Evolutionary conservation across 1,140 invertebrate genomes (phyloP).

Genomic region (Seison nebaliae): DNA sequence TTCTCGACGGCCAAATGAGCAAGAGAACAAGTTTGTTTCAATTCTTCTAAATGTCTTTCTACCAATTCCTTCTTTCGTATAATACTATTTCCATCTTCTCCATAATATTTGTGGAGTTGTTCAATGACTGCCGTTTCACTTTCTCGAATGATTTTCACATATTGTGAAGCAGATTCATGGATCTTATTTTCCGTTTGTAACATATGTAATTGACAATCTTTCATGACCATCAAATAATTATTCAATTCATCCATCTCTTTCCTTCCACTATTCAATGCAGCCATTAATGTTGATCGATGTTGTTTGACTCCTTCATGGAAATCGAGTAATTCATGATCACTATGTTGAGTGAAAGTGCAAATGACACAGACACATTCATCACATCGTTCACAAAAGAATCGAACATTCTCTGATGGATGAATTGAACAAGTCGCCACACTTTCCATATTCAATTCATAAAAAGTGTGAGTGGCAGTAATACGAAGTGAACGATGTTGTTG

Average conservation of each 20-base stretch:
- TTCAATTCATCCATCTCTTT: constrained; percentile 15
- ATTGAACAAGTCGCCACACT: constrained; percentile 30
- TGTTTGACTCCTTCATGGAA: constrained; percentile 26
- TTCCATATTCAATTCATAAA: constrained; percentile 30
- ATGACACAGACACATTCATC: constrained; percentile 28
- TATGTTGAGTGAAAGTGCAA: constrained; percentile 30
- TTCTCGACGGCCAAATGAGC: constrained; percentile 27
- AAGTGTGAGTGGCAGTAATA: constrained; percentile 25
- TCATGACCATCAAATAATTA: constrained; percentile 1
- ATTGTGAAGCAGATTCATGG: constrained; percentile 18
- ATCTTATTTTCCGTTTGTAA: constrained; percentile 6
- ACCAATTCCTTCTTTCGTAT: constrained; percentile 22
- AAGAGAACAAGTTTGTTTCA: constrained; percentile 27
- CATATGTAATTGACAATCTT: constrained; percentile 5
- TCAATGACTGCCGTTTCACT: constrained; percentile 25
- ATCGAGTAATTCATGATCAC: constrained; percentile 27
- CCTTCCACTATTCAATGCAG: constrained; percentile 21
- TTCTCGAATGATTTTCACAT: constrained; percentile 21
- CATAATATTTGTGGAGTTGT: constrained; percentile 25
- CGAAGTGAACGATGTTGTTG: constrained; percentile 25
- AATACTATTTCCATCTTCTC: constrained; percentile 22
- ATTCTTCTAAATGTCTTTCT: constrained; percentile 22
- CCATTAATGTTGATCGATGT: constrained; percentile 25
- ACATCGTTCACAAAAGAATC: constrained; percentile 30
- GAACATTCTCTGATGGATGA: constrained; percentile 25